Conservation (phyloP, 2,113 vertebrate genomes). For the Zosterops lateralis region DNA sequence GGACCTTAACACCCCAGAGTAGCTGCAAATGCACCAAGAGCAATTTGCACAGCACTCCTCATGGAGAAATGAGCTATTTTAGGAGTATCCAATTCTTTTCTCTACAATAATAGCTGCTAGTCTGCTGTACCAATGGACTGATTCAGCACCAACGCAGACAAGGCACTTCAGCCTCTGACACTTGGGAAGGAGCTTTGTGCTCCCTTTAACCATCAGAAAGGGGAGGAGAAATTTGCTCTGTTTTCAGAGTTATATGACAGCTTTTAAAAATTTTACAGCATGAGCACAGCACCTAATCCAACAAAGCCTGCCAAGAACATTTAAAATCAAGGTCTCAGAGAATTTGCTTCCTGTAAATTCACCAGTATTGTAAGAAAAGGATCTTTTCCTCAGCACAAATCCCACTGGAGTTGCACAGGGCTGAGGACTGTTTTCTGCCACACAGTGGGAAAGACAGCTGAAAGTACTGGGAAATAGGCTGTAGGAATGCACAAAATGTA, state of each 20-base stretch:
- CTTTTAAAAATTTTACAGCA: conserved; percentile 22
- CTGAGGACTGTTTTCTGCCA: background rate
- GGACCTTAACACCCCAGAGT: background rate
- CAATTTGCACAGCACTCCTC: background rate
- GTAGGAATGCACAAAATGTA: background rate
- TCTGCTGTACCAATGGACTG: background rate
- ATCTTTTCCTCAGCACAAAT: background rate
- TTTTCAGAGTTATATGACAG: conserved; percentile 19
- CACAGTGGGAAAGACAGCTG: background rate
- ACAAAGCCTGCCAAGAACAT: conserved; percentile 6
- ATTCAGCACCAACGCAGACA: background rate
- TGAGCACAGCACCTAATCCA: background rate
- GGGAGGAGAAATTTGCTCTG: background rate
- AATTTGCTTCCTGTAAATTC: background rate
- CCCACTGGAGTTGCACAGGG: background rate
- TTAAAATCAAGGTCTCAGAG: conserved; percentile 8
- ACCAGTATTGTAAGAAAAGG: background rate
- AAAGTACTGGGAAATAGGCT: background rate
- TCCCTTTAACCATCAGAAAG: background rate
- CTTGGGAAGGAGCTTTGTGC: background rate
- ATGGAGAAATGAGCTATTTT: background rate
- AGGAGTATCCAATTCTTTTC: background rate
- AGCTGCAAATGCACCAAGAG: background rate
- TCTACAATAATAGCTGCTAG: background rate
- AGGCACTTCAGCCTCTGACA: background rate